Conservation (phyloP, 2,797 vertebrate genomes). For the Phylloscopus collybita region DNA sequence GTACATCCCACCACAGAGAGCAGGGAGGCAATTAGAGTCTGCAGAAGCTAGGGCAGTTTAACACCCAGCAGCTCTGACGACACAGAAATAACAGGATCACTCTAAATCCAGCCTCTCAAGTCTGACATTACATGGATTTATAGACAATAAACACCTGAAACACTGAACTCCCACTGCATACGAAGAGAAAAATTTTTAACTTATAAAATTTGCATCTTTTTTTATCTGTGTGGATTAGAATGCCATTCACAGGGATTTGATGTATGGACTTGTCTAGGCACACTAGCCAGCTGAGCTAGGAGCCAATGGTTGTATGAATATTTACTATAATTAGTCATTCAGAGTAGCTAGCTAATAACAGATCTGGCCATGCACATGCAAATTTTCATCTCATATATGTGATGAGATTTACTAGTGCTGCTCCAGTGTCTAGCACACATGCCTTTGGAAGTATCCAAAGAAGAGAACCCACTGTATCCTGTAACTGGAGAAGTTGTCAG, state of each 20-base stretch:
- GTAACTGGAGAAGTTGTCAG: neutral
- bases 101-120: neutral
- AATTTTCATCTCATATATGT: neutral
- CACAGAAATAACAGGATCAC: neutral
- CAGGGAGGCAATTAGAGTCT: accelerated
- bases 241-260: neutral
- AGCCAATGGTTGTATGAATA: neutral
- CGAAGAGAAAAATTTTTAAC: neutral
- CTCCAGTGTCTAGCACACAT: neutral
- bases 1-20: neutral
- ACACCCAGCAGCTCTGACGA: neutral
- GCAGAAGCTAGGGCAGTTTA: neutral
- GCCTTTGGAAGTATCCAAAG: neutral
- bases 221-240: neutral
- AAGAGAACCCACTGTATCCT: neutral
- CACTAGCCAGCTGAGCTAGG: neutral
- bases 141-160: neutral
- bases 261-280: neutral
- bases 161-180: neutral
- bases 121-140: neutral
- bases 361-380: neutral
- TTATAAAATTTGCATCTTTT: neutral
- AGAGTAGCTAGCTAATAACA: neutral
- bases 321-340: neutral
- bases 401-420: neutral